Evolutionary conservation across 2,888 invertebrate genomes (phyloP), one percentile per base, ranked within the genome.

Genomic region (Nephrotoma appendiculata): DNA sequence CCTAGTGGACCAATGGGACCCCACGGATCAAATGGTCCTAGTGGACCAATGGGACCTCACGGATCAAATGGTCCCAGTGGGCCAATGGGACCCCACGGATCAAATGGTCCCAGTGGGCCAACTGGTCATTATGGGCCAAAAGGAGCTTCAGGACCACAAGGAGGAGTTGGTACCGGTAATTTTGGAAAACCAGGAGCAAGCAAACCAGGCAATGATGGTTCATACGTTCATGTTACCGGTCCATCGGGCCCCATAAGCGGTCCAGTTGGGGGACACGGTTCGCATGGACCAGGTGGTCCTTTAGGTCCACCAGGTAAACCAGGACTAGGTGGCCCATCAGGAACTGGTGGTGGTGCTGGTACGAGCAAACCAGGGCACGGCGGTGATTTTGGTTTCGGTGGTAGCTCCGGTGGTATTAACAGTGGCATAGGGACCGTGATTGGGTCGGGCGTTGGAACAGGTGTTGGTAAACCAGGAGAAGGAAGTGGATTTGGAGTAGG

Each of bases 241-340:
- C n/a, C 41, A 1, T 0, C 41, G 11, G 12, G 41, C 5, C 43
- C 84, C 0, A 43, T 57, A 15, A 43, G 9, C 15, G 86, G 86
- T n/a, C 52, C 86, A 11, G 7, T 9, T 42, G 86, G 86, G 2
- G 43, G 43, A 41, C 5, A 31, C 43, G n/a, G n/a, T 48, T 86
- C 3, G 2, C 92, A 45, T 91, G 88, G 88, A 12, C 89, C 89
- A 9, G 89, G 88, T 6, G 89, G 89, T 57, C 87, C 43, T 87
- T 87, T 85, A 19, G 88, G 89, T 0, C 88, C 87, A 1, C 41
- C 41, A 9, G 41, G 83, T 11, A 83, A 85, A 19, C 86, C 42
- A 57, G 41, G 41, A n/a, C 41, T 43, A n/a, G 84, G 85, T 11
- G 88, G 88, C 48, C 87, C 87, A 42, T 83, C 71, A 42, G 88